These are phyloP conservation scores for Nasalis larvatus DNA, from an alignment of 2,113 vertebrate genomes.

Conservation along the genomic window DNA sequence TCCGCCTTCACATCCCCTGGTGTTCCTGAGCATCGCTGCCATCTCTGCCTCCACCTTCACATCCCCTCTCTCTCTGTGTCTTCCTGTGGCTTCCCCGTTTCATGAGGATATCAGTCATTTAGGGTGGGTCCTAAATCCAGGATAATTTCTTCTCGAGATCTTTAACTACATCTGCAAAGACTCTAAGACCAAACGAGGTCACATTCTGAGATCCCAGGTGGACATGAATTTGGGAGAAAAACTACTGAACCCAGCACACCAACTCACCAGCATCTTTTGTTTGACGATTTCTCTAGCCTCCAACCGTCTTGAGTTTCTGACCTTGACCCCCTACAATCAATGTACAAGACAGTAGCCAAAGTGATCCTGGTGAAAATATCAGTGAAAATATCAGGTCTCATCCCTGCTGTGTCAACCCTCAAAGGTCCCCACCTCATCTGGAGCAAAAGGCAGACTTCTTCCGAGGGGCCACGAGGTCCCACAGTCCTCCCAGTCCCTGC, in stretches of 20 bases:
- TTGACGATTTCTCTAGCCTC: not conserved
- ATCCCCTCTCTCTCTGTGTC: too few species aligned
- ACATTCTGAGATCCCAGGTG: not conserved
- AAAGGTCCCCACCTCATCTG: not conserved
- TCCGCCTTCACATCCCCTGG: not conserved
- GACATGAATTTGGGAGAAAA: not conserved
- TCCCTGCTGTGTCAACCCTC: too few species aligned
- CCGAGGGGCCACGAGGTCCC: rapidly evolving
- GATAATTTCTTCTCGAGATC: not conserved
- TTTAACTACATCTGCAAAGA: not conserved
- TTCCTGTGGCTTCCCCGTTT: not conserved
- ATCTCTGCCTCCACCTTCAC: not conserved
- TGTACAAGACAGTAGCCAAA: not conserved
- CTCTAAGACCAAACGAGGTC: not conserved
- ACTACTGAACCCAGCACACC: too few species aligned
- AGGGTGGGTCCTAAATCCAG: not conserved
- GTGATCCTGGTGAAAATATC: not conserved
- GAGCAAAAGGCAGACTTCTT: not conserved
- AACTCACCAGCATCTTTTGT: not conserved
- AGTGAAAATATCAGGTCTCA: not conserved
- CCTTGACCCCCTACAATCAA: not conserved
- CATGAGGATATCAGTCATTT: not conserved
- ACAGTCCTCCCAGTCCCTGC: not conserved
- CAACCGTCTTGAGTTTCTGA: not conserved
- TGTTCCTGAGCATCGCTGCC: not conserved